Evolutionary conservation across 2,113 vertebrate species (phyloP).

Genomic region (Chloropsis cyanopogon): DNA sequence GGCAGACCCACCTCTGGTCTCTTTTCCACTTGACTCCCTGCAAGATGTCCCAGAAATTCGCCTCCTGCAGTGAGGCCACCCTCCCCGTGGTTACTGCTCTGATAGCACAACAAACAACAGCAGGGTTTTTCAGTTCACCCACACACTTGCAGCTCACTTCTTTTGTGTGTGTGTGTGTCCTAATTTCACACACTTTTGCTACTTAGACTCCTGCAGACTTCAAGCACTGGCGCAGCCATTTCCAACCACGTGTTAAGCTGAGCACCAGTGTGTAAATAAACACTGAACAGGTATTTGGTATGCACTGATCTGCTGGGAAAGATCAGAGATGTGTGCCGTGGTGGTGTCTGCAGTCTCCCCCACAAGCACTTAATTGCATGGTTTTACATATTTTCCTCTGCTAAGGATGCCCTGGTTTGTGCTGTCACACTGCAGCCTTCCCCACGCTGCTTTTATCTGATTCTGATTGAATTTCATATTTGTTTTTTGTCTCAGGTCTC

Average conservation of each 20-base stretch:
- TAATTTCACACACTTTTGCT: neutral
- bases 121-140: neutral
- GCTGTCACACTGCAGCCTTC: neutral
- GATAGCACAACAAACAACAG: neutral
- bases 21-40: neutral
- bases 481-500: neutral
- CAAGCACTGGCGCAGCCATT: neutral
- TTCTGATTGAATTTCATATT: neutral
- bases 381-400: neutral
- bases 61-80: neutral
- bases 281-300: neutral
- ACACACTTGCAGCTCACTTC: neutral
- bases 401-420: neutral
- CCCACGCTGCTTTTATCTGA: neutral
- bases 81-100: neutral
- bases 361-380: neutral
- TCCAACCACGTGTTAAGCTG: neutral
- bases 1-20: neutral
- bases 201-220: neutral
- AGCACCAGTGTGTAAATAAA: neutral
- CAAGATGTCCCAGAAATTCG: neutral
- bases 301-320: neutral
- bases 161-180: too few species aligned
- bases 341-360: neutral
- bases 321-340: neutral